Base-by-base conservation (phyloP, 1,140 invertebrate genomes). In the Megalonaias nervosa region DNA sequence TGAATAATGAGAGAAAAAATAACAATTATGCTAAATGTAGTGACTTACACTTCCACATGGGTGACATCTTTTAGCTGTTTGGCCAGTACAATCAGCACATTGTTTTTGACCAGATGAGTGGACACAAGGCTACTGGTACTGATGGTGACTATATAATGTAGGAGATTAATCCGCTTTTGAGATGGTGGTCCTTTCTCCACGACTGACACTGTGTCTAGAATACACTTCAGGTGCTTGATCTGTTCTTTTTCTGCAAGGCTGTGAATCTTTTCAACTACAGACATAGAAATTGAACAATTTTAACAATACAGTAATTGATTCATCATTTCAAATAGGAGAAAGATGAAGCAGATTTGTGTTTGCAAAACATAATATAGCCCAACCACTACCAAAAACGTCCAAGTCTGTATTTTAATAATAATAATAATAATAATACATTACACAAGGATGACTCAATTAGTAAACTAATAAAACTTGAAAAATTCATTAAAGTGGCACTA, bases 141-240 rank as follows among this genome's bases (percentile, higher is more conserved):
- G 16, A 91, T 77, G 19, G 80, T 80, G 12, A 83, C 85, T 21
- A 89, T 74, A 71, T 91, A 91, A 74, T 89, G 88, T 14, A 91
- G 78, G 0, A 91, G 83, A 74, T 91, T 88, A 13, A 90, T 84
- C 1, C 88, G 75, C 70, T 87, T 89, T 85, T 90, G 89, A 19
- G 89, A 88, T 4, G 89, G 88, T 3, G 90, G 89, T 0, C 90
- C 90, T 76, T 90, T 90, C 77, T 91, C 90, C 38, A 68, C 69
- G 13, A 72, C 68, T 14, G 62, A 81, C 15, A 90, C 69, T n/a
- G 66, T 82, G 31, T 90, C 86, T n/a, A 85, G 69, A 23, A 91
- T 79, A 17, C 75, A 62, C 56, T 83, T 85, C 15, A 90, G 67
- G 79, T 90, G 87, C 75, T 88, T 88, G 38, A 77, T 76, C 38